Evolutionary conservation across 1,140 invertebrate species (phyloP).

Genomic region (Wasmannia auropunctata): DNA sequence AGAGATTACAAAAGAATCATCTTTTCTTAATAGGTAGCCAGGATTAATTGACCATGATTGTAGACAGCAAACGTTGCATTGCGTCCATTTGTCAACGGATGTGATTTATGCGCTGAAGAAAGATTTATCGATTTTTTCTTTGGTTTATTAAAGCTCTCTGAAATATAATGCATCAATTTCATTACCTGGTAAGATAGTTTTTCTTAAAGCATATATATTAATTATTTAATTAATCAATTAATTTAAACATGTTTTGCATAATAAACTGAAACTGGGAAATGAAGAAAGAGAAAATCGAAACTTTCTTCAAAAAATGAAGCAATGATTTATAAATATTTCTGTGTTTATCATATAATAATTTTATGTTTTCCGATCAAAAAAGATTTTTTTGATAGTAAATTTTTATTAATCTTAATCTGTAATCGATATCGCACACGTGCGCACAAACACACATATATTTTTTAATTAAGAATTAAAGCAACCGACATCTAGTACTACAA

Average conservation of each 20-base stretch:
- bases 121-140: constrained; percentile 15
- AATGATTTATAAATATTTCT: constrained; percentile 3
- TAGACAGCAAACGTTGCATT: constrained; percentile 27
- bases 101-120: constrained; percentile 57
- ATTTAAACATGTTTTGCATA: neutral
- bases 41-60: constrained; percentile 61
- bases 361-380: neutral
- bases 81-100: constrained; percentile 43
- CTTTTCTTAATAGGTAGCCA: constrained; percentile 52
- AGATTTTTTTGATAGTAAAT: neutral
- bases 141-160: neutral
- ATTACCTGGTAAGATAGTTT: neutral
- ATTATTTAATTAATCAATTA: too few relatives aligned
- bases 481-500: constrained; percentile 11
- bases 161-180: neutral
- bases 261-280: neutral
- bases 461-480: neutral
- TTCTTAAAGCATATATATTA: neutral
- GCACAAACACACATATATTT: neutral
- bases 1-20: neutral
- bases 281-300: neutral
- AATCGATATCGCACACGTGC: too few relatives aligned
- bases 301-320: neutral
- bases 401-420: neutral
- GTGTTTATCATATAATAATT: neutral